These are phyloP conservation scores for Eupithecia inturbata DNA, from an alignment of 2,888 invertebrate species.

Conservation along the genomic window DNA sequence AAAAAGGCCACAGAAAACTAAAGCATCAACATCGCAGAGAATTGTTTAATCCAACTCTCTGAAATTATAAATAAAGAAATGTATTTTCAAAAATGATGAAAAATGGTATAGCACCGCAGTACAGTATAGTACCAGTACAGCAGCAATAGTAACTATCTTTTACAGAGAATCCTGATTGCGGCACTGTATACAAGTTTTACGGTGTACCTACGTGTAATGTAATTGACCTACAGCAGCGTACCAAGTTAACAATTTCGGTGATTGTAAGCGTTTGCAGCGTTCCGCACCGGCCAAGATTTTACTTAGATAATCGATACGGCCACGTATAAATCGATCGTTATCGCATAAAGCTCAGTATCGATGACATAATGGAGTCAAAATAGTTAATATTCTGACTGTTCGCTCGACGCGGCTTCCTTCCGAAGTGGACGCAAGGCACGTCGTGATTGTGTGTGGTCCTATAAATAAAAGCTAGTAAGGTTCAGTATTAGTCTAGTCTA, in stretches of 20 bases:
- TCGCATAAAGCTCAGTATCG: neutral
- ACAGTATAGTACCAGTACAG: no score
- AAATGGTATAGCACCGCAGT: neutral
- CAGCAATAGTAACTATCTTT: no score
- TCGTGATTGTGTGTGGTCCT: neutral
- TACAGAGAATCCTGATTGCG: neutral
- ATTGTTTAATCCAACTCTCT: neutral
- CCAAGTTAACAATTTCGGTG: conserved; percentile 6
- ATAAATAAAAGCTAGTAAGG: neutral
- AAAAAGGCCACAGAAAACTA: neutral
- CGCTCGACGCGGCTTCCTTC: conserved; percentile 7
- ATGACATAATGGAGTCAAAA: neutral
- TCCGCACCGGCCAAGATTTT: neutral
- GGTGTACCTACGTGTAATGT: conserved; percentile 21
- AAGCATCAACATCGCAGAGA: neutral
- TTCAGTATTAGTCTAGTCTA: neutral
- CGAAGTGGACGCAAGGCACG: neutral
- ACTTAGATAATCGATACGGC: conserved; percentile 17
- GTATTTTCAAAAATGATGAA: neutral
- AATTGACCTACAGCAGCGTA: conserved; percentile 24
- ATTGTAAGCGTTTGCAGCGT: neutral
- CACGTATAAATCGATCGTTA: conserved; percentile 21
- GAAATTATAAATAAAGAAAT: neutral
- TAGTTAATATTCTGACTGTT: conserved; percentile 7
- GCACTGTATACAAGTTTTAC: conserved; percentile 10